Base-by-base conservation (phyloP, 2,797 vertebrate genomes). In the Coregonus sp. region DNA sequence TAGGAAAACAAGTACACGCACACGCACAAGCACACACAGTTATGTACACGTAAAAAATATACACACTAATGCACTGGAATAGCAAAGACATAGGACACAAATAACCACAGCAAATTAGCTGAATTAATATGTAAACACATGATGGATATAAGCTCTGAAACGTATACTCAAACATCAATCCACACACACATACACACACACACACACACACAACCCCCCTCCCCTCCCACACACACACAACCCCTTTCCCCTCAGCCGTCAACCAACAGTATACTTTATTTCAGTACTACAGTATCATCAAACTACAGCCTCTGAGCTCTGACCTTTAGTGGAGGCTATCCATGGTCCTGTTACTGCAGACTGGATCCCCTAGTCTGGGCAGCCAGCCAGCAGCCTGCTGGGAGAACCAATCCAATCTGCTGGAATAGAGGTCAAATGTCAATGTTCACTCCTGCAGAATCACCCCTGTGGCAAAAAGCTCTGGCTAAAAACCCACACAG, bases 391-490 rank as follows among this genome's bases (percentile, higher is more conserved):
- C n/a, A 61, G 2, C 18, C 56, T 20, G 56, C 5, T 40, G n/a
- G 56, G 56, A 61, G 56, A 61, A 61, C 56, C 56, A 61, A 61
- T 61, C 56, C 56, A 61, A 61, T 61, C 20, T 20, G 59, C 59
- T 20, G 4, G 59, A 20, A 61, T 25, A 20, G n/a, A 61, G 59
- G 59, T 61, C 20, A 61, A 61, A 25, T 5, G 59, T 7, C 59
- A 40, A 9, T 11, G 9, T 2, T 11, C 40, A 11, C 9, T 47
- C 40, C 40, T 47, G 40, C 9, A 47, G 40, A 25, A 61, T 61
- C 20, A 25, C 59, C n/a, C 11, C 59, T 61, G 9, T 20, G 54
- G 18, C 18, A 5, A 7, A n/a, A 16, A 61, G 3, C 40, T 61
- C 2, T 11, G 20, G 20, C 59, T 61, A 20, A 61, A 20, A 61